These are phyloP conservation scores for Palythoa grandis DNA, from an alignment of 92 coral and sea anemone genomes.

Conservation along the genomic window DNA sequence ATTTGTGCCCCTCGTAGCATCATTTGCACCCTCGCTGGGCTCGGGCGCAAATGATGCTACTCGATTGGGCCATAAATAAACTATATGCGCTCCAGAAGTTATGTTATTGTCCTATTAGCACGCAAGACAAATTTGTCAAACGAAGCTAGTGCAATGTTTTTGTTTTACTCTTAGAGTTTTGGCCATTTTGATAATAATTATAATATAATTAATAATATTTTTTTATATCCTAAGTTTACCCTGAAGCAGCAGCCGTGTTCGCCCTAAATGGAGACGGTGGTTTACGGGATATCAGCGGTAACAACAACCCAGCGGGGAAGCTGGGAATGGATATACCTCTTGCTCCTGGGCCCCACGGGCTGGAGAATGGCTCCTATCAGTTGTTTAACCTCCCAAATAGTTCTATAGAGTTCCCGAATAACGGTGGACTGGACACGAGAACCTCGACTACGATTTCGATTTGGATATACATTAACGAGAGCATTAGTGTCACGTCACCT, in stretches of 20 bases:
- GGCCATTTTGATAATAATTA: no score
- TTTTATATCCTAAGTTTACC: constrained; percentile 2
- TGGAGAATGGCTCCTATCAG: constrained; percentile 27
- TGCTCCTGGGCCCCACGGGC: constrained; percentile 47
- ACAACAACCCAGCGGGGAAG: constrained; percentile 29
- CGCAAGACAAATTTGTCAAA: no score
- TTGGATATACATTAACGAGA: constrained; percentile 47
- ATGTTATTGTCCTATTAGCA: no score
- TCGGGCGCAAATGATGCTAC: no score
- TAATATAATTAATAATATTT: background rate
- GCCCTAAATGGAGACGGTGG: constrained; percentile 42
- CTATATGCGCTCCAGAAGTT: no score
- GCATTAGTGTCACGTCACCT: constrained; percentile 12
- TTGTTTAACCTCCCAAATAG: background rate
- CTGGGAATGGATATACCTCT: constrained; percentile 15
- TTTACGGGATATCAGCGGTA: constrained; percentile 38
- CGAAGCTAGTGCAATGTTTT: no score
- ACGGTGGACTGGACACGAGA: constrained; percentile 45
- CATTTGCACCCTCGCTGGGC: no score
- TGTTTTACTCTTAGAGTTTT: no score
- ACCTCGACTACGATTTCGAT: constrained; percentile 31
- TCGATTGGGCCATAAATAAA: no score
- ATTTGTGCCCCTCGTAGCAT: no score
- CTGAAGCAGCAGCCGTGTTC: constrained; percentile 41
- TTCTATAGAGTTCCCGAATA: constrained; percentile 45